Conservation (phyloP, 2,888 invertebrate species). For the Galeopsomyia nigrocyanea region DNA sequence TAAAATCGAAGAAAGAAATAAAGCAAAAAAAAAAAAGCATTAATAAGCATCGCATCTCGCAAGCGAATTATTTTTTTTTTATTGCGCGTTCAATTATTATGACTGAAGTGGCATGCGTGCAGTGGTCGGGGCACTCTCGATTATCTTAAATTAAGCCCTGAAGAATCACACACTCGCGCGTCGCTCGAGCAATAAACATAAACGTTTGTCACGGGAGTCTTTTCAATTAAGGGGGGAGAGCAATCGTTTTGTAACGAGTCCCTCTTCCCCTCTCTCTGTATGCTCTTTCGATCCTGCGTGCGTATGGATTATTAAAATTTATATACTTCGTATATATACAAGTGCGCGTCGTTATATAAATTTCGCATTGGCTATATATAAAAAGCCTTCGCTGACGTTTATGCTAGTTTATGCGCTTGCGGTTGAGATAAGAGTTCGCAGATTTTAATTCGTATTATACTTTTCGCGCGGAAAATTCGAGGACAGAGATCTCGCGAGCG, state of each 20-base stretch:
- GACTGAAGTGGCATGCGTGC: constrained; percentile 26
- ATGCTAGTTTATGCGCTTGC: too few species aligned
- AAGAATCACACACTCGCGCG: constrained; percentile 27
- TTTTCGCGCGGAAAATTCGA: constrained; percentile 33
- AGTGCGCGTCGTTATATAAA: constrained; percentile 8
- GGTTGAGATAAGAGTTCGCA: too few species aligned
- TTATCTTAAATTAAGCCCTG: constrained; percentile 39
- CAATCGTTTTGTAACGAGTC: constrained; percentile 20
- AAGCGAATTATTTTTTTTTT: constrained; percentile 24
- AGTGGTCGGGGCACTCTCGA: not conserved
- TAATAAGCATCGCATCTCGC: not conserved
- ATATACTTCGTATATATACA: not conserved
- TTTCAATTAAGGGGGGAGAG: constrained; percentile 20
- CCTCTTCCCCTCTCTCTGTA: not conserved
- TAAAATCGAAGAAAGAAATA: too few species aligned
- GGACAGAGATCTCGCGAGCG: constrained; percentile 6
- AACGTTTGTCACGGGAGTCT: constrained; percentile 36
- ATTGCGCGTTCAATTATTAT: constrained; percentile 28
- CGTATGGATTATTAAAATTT: constrained; percentile 17
- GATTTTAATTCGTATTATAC: too few species aligned
- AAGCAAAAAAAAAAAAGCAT: not conserved
- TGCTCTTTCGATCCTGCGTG: not conserved
- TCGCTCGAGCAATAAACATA: constrained; percentile 17
- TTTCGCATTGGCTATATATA: constrained; percentile 13
- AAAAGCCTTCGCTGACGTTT: too few species aligned